Conservation (phyloP, 30 jellyfish, hydroid and myxozoan species). For the Hydra vulgaris region DNA sequence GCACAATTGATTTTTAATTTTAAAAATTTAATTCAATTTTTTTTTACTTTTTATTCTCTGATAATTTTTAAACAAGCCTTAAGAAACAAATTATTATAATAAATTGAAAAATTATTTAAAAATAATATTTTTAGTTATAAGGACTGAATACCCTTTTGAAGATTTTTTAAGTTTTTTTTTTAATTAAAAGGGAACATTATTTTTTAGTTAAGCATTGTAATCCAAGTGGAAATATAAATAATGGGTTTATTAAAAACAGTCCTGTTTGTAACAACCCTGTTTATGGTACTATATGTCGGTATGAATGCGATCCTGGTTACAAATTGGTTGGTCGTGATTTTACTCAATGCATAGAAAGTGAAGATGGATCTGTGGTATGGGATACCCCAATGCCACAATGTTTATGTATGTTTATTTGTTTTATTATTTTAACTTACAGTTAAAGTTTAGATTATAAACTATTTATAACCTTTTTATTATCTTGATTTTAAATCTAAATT, state of each 20-base stretch:
- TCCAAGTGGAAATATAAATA: slow-evolving; percentile 27
- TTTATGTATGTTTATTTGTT: slow-evolving; percentile 37
- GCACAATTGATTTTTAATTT: too few relatives aligned
- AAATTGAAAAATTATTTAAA: too few relatives aligned
- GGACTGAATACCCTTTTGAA: too few relatives aligned
- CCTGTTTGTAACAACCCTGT: slow-evolving; percentile 45
- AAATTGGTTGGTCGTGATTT: slow-evolving; percentile 33
- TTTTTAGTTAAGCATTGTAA: slow-evolving; percentile 52
- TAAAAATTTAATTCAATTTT: too few relatives aligned
- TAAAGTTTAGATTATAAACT: not conserved
- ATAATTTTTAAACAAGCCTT: too few relatives aligned
- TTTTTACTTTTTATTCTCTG: too few relatives aligned
- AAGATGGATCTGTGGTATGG: slow-evolving; percentile 40
- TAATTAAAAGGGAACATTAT: too few relatives aligned
- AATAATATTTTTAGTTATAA: too few relatives aligned
- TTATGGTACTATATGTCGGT: slow-evolving; percentile 55
- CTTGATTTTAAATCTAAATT: too few relatives aligned
- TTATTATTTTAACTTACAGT: not conserved
- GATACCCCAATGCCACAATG: slow-evolving; percentile 51
- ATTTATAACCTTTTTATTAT: too few relatives aligned
- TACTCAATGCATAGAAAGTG: slow-evolving; percentile 17
- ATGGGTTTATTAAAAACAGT: slow-evolving; percentile 38
- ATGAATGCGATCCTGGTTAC: slow-evolving; percentile 49
- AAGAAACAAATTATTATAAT: too few relatives aligned
- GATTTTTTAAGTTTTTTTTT: too few relatives aligned